Evolutionary conservation across 2,797 vertebrate species (phyloP), one percentile per base, ranked within the genome.

Genomic region (Hypotaenidia philippensis): DNA sequence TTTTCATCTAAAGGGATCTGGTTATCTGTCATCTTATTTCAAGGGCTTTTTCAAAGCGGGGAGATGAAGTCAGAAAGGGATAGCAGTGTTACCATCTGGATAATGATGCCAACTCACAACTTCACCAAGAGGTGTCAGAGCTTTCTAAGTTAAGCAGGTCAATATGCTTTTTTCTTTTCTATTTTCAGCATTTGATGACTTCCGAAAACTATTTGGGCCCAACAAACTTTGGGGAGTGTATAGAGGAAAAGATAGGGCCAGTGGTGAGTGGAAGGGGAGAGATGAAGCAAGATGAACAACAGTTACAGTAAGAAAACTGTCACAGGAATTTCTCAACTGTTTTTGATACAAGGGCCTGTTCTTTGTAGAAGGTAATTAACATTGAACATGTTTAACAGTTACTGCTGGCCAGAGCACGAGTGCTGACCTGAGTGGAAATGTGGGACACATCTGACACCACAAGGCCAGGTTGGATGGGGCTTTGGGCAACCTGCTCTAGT

Each of bases 111-210:
- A 95, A 52, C 93, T 59, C 87, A 88, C 94, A 90, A 29, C 85
- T 83, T 93, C 76, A 81, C 83, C 83, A 77, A 44, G 74, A 95
- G 77, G 77, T 79, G 90, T 88, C 61, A 72, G 74, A 88, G 74
- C 55, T 88, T 88, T 83, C 87, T 49, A 90, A 93, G 72, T 93
- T 90, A 96, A 94, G 90, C 94, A 76, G 83, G 87, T 95, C 93
- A 87, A 76, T 90, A 72, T 82, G 66, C 18, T 8, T 6, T 53
- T 53, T 1, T 93, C 79, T 64, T 81, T 86, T 68, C 83, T 88
- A 41, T 94, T 90, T 94, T 90, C 74, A 76, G 45, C 77, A 66
- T 81, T 69, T 52, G 55, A 41, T 90, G 76, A 81, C 79, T 93
- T 87, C 52, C 83, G 21, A 87, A 89, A 92, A 85, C 60, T 83